Conservation (phyloP, 2,113 vertebrate species). For the Strix aluco region DNA sequence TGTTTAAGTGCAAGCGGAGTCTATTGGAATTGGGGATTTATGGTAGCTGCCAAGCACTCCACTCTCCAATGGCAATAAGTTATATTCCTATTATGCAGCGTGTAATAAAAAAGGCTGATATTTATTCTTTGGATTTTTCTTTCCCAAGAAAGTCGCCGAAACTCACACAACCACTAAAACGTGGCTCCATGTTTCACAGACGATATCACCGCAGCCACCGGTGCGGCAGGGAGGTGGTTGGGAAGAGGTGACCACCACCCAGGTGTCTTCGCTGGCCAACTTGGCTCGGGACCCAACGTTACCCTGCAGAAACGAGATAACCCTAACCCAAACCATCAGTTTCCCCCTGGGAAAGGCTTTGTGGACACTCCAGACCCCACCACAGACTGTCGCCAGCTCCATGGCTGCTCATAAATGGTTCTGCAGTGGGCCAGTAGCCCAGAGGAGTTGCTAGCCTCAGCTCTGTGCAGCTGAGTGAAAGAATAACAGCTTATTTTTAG, state of each 20-base stretch:
- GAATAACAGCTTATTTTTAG: background rate
- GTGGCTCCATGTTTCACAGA: background rate
- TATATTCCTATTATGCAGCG: slow-evolving; percentile 20
- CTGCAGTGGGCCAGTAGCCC: background rate
- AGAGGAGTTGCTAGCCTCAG: background rate
- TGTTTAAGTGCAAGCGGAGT: slow-evolving; percentile 29
- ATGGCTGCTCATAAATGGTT: accelerated
- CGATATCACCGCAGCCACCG: background rate
- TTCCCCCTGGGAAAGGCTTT: background rate
- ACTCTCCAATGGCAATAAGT: background rate
- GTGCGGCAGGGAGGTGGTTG: accelerated
- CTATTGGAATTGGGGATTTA: slow-evolving; percentile 31
- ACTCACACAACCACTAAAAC: background rate
- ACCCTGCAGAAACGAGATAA: background rate
- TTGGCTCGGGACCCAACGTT: accelerated
- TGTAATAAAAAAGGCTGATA: slow-evolving; percentile 29
- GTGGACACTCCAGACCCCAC: background rate
- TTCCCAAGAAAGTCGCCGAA: background rate
- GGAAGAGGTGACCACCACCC: background rate
- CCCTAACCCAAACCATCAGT: background rate
- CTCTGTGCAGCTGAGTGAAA: background rate
- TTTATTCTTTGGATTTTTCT: slow-evolving; percentile 14
- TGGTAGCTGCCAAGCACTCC: background rate
- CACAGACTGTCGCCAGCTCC: background rate
- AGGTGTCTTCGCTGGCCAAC: accelerated